Percentiles rank a stretch among this genome's conserved stretches.
Evolutionary conservation across 2,113 vertebrate species (phyloP).

Genomic region (Coptodon rendalli): DNA sequence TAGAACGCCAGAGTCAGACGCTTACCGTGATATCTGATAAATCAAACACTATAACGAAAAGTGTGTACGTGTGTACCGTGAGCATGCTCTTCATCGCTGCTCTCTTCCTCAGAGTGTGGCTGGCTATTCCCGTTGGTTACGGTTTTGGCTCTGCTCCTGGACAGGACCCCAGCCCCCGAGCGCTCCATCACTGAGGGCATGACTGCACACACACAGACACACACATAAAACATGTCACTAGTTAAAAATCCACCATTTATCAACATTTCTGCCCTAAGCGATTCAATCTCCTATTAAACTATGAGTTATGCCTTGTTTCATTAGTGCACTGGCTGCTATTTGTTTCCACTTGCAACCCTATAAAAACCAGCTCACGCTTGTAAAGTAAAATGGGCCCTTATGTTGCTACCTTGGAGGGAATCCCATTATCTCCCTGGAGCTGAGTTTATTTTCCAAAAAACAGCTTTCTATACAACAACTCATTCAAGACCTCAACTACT

Average conservation of each 20-base stretch:
- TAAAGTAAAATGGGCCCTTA: background rate
- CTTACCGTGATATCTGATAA: background rate
- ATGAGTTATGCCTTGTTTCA: background rate
- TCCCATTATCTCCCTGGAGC: background rate
- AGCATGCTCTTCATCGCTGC: slow-evolving; percentile 63
- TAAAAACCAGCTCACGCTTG: background rate
- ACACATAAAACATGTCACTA: background rate
- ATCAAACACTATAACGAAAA: background rate
- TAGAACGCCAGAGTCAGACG: background rate
- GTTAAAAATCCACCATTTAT: background rate
- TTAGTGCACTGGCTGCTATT: background rate
- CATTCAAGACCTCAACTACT: background rate
- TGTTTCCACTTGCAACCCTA: background rate
- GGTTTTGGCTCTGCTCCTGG: slow-evolving; percentile 84
- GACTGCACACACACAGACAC: slow-evolving; percentile 10
- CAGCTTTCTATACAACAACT: background rate
- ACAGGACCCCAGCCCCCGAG: slow-evolving; percentile 81
- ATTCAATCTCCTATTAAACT: background rate
- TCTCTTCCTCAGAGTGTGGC: slow-evolving; percentile 64
- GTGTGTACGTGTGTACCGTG: slow-evolving; percentile 36
- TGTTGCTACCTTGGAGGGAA: background rate
- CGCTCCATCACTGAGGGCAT: slow-evolving; percentile 91
- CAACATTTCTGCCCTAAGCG: background rate
- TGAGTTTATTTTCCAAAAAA: background rate
- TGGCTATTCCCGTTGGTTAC: slow-evolving; percentile 78